phyloP scores from a whole-genome alignment of 2,888 invertebrate species.

The Morpho deidamia region DNA sequence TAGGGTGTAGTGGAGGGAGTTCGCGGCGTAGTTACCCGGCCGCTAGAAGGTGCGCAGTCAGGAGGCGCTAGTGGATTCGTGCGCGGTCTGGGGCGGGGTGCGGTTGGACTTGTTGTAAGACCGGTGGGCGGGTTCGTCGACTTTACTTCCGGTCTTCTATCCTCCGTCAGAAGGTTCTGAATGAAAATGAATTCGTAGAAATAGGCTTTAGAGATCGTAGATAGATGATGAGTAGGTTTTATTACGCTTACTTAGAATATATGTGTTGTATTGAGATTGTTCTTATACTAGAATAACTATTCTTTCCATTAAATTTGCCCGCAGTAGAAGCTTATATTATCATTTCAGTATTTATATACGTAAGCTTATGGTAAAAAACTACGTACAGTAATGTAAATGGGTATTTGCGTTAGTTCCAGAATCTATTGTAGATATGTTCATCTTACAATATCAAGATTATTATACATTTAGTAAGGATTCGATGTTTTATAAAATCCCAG shows the following conservation, averaged over 20 bases:
- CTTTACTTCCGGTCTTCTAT: slow-evolving; percentile 56
- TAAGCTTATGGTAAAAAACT: too few species aligned
- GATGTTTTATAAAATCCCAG: too few species aligned
- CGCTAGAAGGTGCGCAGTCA: slow-evolving; percentile 47
- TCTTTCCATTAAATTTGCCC: too few species aligned
- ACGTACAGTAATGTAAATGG: too few species aligned
- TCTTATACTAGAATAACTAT: too few species aligned
- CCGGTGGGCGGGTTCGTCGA: slow-evolving; percentile 60
- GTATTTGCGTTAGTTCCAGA: too few species aligned
- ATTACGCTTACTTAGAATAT: background rate
- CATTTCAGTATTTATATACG: too few species aligned
- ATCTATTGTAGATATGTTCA: too few species aligned
- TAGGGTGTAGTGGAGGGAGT: slow-evolving; percentile 62
- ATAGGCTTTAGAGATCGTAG: background rate
- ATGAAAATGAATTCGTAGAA: slow-evolving; percentile 5
- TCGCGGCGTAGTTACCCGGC: slow-evolving; percentile 46
- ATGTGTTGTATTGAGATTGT: background rate
- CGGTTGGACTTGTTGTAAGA: slow-evolving; percentile 51
- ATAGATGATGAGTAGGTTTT: background rate
- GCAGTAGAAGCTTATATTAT: too few species aligned
- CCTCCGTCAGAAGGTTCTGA: slow-evolving; percentile 54
- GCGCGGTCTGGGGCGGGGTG: slow-evolving; percentile 50
- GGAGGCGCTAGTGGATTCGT: slow-evolving; percentile 54
- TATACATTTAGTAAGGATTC: too few species aligned
- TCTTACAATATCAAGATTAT: too few species aligned